These are phyloP conservation scores for Paratilapia polleni DNA, from an alignment of 2,113 vertebrate species.

Conservation along the genomic window DNA sequence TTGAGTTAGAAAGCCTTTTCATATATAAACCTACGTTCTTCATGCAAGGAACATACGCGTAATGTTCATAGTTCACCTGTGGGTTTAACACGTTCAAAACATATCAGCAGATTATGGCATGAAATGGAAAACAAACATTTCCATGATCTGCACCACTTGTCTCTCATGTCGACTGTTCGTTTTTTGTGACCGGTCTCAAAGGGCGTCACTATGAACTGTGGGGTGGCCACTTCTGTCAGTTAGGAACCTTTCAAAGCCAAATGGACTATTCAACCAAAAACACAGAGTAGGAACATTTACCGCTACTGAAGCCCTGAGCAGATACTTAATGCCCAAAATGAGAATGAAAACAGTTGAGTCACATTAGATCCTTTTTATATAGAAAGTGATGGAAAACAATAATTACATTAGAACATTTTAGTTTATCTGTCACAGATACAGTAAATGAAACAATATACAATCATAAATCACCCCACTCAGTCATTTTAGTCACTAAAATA, in stretches of 20 bases:
- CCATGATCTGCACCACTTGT: neutral
- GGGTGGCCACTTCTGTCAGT: too few species aligned
- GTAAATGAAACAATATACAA: neutral
- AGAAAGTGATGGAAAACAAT: neutral
- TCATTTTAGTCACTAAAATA: neutral
- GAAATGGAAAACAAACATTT: too few species aligned
- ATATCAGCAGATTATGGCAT: too few species aligned
- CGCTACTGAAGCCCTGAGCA: neutral
- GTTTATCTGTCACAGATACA: too few species aligned
- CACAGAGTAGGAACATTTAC: neutral
- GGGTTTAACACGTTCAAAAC: too few species aligned
- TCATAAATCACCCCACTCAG: neutral
- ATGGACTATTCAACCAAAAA: neutral
- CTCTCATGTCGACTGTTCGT: neutral
- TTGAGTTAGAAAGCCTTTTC: too few species aligned
- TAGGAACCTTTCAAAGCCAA: too few species aligned
- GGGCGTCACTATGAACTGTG: too few species aligned
- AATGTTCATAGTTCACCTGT: neutral
- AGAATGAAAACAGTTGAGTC: neutral
- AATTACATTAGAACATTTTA: too few species aligned
- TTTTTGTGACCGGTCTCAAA: neutral
- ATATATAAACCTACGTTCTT: too few species aligned
- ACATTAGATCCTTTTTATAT: neutral
- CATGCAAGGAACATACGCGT: neutral
- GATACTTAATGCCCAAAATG: neutral